These are phyloP conservation scores for Rhagonycha lutea DNA, from an alignment of 2,888 invertebrate genomes.

Conservation along the genomic window DNA sequence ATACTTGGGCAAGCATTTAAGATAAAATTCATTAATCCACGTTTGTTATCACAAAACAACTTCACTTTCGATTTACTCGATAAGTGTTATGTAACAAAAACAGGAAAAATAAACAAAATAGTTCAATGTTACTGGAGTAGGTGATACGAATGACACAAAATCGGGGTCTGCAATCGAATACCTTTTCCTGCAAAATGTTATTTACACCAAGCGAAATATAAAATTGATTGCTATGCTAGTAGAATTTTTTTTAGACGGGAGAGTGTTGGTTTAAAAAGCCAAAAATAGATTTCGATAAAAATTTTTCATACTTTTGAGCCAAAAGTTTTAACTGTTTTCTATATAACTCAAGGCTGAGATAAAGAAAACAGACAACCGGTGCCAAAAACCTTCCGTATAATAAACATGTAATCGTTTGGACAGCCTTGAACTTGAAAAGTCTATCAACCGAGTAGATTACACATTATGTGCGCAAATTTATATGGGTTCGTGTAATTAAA, in stretches of 20 bases:
- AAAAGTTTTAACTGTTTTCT: conserved; percentile 17
- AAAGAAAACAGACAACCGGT: conserved; percentile 29
- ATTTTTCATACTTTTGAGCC: conserved; percentile 2
- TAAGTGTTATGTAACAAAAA: neutral
- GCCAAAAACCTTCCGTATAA: conserved; percentile 35
- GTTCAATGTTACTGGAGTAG: neutral
- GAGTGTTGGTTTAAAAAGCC: neutral
- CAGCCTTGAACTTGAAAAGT: conserved; percentile 53
- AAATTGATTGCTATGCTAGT: neutral
- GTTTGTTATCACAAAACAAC: neutral
- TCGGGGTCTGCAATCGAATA: neutral
- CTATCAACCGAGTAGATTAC: conserved; percentile 49
- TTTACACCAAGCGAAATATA: neutral
- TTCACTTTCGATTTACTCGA: neutral
- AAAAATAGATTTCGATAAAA: neutral
- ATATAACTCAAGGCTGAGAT: conserved; percentile 26
- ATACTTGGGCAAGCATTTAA: neutral
- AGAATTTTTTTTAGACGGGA: neutral
- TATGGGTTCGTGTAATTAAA: neutral
- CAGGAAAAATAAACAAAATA: neutral
- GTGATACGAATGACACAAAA: neutral
- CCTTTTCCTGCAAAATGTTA: neutral
- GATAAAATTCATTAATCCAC: conserved; percentile 7
- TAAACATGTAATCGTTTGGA: conserved; percentile 36
- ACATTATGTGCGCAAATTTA: neutral